Evolutionary conservation across 2,113 vertebrate genomes (phyloP).

Genomic region (Gobio gobio): DNA sequence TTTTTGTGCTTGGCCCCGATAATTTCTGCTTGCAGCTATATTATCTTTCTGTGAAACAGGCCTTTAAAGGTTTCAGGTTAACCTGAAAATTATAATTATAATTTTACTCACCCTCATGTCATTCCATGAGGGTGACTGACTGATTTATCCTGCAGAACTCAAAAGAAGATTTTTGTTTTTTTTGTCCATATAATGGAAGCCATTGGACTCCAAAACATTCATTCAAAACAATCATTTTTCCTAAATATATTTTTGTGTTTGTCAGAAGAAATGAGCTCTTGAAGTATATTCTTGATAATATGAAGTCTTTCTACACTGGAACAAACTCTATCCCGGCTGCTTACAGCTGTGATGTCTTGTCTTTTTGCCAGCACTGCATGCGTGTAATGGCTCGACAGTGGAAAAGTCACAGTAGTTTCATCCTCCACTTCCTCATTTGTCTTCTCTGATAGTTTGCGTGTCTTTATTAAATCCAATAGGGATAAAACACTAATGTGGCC

Average conservation of each 20-base stretch:
- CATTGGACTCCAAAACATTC: too few relatives aligned
- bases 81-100: background rate
- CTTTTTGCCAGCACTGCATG: constrained; percentile 2
- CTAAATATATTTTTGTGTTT: background rate
- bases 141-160: background rate
- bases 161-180: background rate
- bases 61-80: background rate
- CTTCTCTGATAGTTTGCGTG: background rate
- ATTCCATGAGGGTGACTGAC: background rate
- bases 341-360: constrained; percentile 1
- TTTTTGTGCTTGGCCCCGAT: too few relatives aligned
- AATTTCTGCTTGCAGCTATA: too few relatives aligned
- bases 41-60: too few relatives aligned
- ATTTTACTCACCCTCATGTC: background rate
- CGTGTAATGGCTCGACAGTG: background rate
- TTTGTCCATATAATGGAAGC: too few relatives aligned
- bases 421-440: background rate
- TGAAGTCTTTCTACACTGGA: background rate
- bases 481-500: background rate
- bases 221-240: too few relatives aligned
- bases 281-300: background rate
- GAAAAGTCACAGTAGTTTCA: constrained; percentile 15
- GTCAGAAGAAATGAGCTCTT: background rate
- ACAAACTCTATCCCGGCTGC: background rate
- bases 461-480: constrained; percentile 24